Evolutionary conservation across 2,113 vertebrate species (phyloP), one percentile per base, ranked within the genome.

Genomic region (Delphinus delphis): DNA sequence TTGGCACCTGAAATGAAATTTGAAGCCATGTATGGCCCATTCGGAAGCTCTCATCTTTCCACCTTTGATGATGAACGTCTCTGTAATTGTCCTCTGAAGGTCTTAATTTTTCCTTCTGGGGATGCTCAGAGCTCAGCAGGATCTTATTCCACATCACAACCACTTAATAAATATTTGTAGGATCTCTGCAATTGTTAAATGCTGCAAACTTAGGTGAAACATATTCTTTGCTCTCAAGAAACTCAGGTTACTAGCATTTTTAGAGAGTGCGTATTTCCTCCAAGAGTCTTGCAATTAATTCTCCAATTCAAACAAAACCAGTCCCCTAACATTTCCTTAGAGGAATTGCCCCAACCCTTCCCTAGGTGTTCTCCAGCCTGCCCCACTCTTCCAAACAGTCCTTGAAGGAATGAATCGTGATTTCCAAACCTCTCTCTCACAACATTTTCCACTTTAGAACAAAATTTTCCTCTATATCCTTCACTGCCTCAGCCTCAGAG

Each of bases 401-500:
- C 74, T 38, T 9, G 15, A 82, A 71, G 83, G 70, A 93, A 84
- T 50, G 55, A 87, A 70, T 89, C 36, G 50, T 25, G 63, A 50
- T 60, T 83, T 95, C 62, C 15, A 53, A 82, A 70, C 13, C 18
- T 77, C 20, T 95, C 85, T 33, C 47, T 63, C 13, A 36, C 36
- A 88, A 85, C 5, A 3, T 58, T 92, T 94, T 85, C 79, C 41
- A 89, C 38, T 25, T 84, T 74, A 83, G 25, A 92, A 85, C 21
- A 92, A 50, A 95, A 70, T 80, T 92, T 92, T 83, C 33, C 44
- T 97, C 12, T 71, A 36, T 5, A 80, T 71, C 55, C 20, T 93
- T 91, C 77, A 65, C 41, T 63, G 36, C 28, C 38, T 80, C 87
- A 89, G 62, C 67, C 77, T 97, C 93, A 73, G 94, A 93, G 73